Percentiles rank a stretch among this genome's conserved stretches.
Conservation (phyloP, 2,888 invertebrate genomes). For the Patella depressa region DNA sequence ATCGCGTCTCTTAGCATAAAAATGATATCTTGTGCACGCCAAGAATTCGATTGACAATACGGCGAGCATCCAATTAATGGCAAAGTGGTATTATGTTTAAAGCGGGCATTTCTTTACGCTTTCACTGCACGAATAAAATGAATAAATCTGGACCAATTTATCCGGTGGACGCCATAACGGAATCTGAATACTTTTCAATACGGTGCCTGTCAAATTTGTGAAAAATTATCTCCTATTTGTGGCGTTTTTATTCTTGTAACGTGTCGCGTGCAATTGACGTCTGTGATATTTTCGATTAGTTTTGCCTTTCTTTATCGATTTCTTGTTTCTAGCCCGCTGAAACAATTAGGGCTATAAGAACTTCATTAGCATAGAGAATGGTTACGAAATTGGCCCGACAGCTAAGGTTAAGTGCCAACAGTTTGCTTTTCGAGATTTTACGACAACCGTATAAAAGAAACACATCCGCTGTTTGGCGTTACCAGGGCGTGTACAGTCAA, state of each 20-base stretch:
- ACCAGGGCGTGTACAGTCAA: neutral
- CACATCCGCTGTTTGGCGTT: neutral
- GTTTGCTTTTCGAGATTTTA: neutral
- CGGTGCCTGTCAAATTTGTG: neutral
- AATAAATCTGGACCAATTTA: constrained; percentile 10
- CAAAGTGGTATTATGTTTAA: constrained; percentile 10
- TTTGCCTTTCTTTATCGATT: constrained; percentile 8
- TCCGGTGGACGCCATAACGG: constrained; percentile 10
- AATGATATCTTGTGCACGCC: constrained; percentile 1
- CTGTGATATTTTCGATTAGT: constrained; percentile 11
- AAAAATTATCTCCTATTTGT: constrained; percentile 10
- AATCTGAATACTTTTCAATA: constrained; percentile 7
- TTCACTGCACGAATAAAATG: constrained; percentile 11
- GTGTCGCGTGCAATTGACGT: constrained; percentile 10
- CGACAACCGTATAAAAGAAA: neutral
- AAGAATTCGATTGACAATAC: constrained; percentile 4
- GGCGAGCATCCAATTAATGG: neutral
- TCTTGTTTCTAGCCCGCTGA: constrained; percentile 4
- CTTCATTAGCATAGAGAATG: constrained; percentile 6
- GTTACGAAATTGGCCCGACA: constrained; percentile 7
- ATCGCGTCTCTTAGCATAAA: neutral
- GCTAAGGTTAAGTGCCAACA: constrained; percentile 2
- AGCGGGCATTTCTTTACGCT: constrained; percentile 7
- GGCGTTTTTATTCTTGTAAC: constrained; percentile 9
- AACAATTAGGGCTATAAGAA: constrained; percentile 6